Percentiles rank a stretch among this genome's conserved stretches.
Evolutionary conservation across 2,113 vertebrate genomes (phyloP).

Genomic region (Rafetus swinhoei): DNA sequence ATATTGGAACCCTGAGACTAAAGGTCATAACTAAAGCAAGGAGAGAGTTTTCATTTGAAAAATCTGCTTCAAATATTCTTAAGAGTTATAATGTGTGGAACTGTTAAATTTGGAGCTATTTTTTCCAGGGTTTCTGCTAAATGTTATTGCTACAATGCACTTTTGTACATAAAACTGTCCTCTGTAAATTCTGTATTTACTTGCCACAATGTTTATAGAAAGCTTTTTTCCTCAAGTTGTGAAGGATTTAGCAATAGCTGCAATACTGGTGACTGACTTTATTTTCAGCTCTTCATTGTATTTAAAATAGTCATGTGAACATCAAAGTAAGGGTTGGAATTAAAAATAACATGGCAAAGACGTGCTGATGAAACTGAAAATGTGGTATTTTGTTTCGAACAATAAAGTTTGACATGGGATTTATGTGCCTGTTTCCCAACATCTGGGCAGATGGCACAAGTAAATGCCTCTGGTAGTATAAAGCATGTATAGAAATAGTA

Average conservation of each 20-base stretch:
- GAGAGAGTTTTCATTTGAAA: slow-evolving; percentile 53
- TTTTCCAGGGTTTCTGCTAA: slow-evolving; percentile 69
- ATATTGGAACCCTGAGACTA: slow-evolving; percentile 58
- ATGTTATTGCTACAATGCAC: slow-evolving; percentile 76
- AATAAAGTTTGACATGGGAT: neutral
- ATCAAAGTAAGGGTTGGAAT: slow-evolving; percentile 68
- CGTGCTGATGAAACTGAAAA: slow-evolving; percentile 43
- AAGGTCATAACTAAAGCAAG: slow-evolving; percentile 79
- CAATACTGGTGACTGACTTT: slow-evolving; percentile 54
- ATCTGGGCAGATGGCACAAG: neutral
- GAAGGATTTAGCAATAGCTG: slow-evolving; percentile 65
- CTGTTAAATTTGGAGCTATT: slow-evolving; percentile 46
- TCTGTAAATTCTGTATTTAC: slow-evolving; percentile 81
- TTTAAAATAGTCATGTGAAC: slow-evolving; percentile 73
- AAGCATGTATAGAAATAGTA: neutral
- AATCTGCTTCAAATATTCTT: slow-evolving; percentile 52
- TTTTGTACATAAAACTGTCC: slow-evolving; percentile 78
- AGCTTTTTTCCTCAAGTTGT: slow-evolving; percentile 70
- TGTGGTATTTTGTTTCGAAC: slow-evolving; percentile 50
- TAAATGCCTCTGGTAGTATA: neutral
- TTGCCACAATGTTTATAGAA: slow-evolving; percentile 74
- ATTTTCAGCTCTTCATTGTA: slow-evolving; percentile 71
- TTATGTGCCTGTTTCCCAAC: neutral
- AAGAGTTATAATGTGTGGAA: slow-evolving; percentile 63
- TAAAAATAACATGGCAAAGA: slow-evolving; percentile 71